Evolutionary conservation across 1,140 invertebrate genomes (phyloP), one percentile per base, ranked within the genome.

Genomic region (Drosophila ogumai): DNA sequence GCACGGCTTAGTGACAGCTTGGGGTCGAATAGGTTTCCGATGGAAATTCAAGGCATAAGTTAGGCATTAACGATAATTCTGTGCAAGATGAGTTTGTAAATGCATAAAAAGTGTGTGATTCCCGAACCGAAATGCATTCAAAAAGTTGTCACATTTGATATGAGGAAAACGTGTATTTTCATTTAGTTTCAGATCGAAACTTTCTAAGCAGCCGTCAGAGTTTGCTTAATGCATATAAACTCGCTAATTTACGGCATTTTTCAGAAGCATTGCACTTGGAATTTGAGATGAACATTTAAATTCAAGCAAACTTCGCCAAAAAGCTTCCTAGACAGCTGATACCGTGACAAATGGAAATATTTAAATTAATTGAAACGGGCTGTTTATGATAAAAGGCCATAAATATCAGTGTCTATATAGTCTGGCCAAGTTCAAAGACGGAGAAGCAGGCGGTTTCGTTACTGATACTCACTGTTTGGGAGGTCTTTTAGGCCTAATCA

Each of bases 301-400:
- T 47, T 68, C 17, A 54, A 76, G 59, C 49, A 41, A 54, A 68
- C 32, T 56, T 52, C 6, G 40, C 44, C 65, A 71, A 78, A 78
- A 61, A 71, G 34, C 75, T 78, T 78, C 75, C 75, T 78, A 78
- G 74, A 78, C 75, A 57, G 65, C 49, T 67, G 54, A 50, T 69
- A 66, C 44, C 31, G 43, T 78, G 75, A 78, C 58, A 78, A 78
- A 78, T 78, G 75, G 65, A 69, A 61, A 52, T 77, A 71, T 78
- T 78, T 78, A 71, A 78, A 77, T 60, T 34, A 68, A 76, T 76
- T 76, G 64, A 77, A 77, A 60, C 60, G 64, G 31, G 40, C 55
- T 66, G 47, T 43, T 47, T 43, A 36, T 77, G 74, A 54, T 60
- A 77, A 77, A 77, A 77, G 74, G 49, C 75, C 63, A 60, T 68